phyloP scores from a whole-genome alignment of 2,888 invertebrate genomes.

The Pedicia rivosa region DNA sequence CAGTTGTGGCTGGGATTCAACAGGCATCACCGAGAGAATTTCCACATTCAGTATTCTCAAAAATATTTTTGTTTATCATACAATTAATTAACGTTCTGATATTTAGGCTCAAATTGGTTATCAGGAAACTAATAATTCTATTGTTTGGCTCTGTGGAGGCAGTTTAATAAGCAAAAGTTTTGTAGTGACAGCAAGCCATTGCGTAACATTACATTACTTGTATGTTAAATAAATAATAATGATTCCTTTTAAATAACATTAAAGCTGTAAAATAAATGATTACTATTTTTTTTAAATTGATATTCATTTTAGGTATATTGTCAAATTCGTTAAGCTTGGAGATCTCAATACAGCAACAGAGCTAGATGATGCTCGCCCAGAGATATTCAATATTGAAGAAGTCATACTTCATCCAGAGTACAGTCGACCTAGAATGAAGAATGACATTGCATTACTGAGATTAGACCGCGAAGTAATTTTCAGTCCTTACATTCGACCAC shows the following conservation, averaged over 20 bases:
- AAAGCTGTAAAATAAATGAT: too few relatives aligned
- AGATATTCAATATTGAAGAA: conserved; percentile 12
- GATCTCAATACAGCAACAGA: conserved; percentile 12
- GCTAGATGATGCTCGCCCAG: conserved; percentile 12
- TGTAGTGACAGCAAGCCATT: conserved; percentile 40
- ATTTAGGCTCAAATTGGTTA: conserved; percentile 3
- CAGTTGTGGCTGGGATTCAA: background rate
- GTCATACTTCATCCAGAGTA: conserved; percentile 30
- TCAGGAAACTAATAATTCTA: conserved; percentile 9
- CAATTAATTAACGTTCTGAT: background rate
- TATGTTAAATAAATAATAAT: too few relatives aligned
- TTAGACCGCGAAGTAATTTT: conserved; percentile 4
- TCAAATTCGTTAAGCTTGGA: conserved; percentile 15
- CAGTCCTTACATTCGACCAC: conserved; percentile 23
- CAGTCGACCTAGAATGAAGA: conserved; percentile 18
- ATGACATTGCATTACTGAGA: conserved; percentile 8
- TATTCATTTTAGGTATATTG: conserved; percentile 12
- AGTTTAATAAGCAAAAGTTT: conserved; percentile 34
- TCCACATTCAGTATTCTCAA: conserved; percentile 28
- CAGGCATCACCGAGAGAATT: conserved; percentile 17
- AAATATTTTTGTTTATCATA: background rate
- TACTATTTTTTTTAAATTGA: too few relatives aligned
- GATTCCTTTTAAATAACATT: too few relatives aligned
- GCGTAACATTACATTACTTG: too few relatives aligned
- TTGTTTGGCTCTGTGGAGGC: conserved; percentile 34